phyloP scores from a whole-genome alignment of 2,888 invertebrate species.

The Teinopalpus imperialis region DNA sequence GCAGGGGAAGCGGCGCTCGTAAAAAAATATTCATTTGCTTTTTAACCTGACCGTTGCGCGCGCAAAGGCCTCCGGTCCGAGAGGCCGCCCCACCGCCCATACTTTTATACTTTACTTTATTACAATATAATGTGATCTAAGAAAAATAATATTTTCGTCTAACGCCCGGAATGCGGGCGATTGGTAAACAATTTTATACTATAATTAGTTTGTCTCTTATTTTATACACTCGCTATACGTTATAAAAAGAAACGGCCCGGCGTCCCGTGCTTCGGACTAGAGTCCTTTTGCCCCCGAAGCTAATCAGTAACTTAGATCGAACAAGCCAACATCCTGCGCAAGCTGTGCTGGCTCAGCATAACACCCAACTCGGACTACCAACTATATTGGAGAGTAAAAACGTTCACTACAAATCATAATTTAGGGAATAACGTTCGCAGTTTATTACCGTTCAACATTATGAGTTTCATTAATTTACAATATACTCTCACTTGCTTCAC shows the following conservation, averaged over 20 bases:
- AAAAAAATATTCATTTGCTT: constrained; percentile 73
- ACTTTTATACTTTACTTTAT: constrained; percentile 71
- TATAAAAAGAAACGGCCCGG: constrained; percentile 47
- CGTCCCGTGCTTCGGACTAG: constrained; percentile 21
- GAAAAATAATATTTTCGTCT: constrained; percentile 82
- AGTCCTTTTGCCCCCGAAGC: not conserved
- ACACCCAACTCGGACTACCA: constrained; percentile 31
- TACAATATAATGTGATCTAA: constrained; percentile 82
- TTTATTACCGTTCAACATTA: constrained; percentile 52
- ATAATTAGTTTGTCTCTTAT: constrained; percentile 76
- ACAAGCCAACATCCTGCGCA: not conserved
- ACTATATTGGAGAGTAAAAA: constrained; percentile 58
- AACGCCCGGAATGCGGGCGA: constrained; percentile 62
- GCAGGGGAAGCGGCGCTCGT: constrained; percentile 48
- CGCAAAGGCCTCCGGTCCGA: constrained; percentile 32
- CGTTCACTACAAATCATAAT: constrained; percentile 74
- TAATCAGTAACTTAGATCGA: not conserved
- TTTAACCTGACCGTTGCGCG: constrained; percentile 48
- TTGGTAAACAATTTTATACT: constrained; percentile 79
- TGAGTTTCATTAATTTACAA: constrained; percentile 46
- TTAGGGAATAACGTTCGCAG: too few relatives aligned
- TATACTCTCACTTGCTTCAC: constrained; percentile 51
- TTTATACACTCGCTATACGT: constrained; percentile 62
- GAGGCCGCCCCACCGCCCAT: constrained; percentile 41
- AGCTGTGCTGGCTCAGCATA: constrained; percentile 11